phyloP scores from a whole-genome alignment of 2,113 vertebrate species.

The Cranoglanis bouderius region DNA sequence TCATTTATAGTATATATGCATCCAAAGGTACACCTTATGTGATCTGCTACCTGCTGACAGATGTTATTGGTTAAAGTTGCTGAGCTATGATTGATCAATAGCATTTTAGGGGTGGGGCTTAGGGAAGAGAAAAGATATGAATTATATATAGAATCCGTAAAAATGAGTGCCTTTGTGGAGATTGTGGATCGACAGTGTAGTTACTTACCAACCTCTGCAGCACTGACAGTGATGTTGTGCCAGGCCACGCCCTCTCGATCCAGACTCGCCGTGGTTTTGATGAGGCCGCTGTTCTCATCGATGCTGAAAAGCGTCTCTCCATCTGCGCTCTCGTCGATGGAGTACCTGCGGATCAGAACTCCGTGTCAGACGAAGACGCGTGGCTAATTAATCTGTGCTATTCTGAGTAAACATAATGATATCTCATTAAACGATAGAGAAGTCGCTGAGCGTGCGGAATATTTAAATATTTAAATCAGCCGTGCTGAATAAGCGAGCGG shows the following conservation, averaged over 20 bases:
- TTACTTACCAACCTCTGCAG: conserved; percentile 90
- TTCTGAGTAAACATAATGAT: conserved; percentile 11
- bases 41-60: no score
- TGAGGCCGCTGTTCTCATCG: conserved; percentile 82
- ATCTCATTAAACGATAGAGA: background rate
- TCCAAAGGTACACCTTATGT: no score
- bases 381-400: background rate
- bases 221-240: conserved; percentile 93
- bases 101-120: background rate
- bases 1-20: no score
- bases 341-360: conserved; percentile 76
- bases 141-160: background rate
- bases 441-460: background rate
- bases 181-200: background rate
- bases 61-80: background rate
- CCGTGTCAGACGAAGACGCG: background rate
- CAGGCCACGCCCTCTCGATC: conserved; percentile 89
- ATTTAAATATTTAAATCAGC: conserved; percentile 7
- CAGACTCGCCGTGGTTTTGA: conserved; percentile 84
- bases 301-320: conserved; percentile 84
- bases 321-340: conserved; percentile 78
- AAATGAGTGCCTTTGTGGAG: background rate
- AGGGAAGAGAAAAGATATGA: background rate
- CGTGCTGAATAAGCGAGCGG: background rate
- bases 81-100: background rate